Conservation (phyloP, 2,113 vertebrate species). For the Malaclemys terrapin region DNA sequence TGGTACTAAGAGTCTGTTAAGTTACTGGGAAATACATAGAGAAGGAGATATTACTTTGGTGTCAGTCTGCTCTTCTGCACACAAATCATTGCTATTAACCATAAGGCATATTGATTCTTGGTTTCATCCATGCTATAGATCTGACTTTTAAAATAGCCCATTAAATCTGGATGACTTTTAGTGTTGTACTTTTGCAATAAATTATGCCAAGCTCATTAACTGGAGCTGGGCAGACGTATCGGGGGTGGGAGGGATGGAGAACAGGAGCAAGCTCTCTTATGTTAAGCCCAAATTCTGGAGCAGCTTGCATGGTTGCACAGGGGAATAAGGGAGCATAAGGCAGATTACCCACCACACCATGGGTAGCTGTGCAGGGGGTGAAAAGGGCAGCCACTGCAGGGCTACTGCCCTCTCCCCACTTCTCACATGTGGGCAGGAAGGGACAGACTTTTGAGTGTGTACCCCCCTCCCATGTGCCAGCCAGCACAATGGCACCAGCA, state of each 20-base stretch:
- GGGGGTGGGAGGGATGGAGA: background rate
- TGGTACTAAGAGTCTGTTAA: background rate
- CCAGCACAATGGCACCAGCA: rapidly evolving
- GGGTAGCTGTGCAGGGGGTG: background rate
- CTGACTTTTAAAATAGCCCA: background rate
- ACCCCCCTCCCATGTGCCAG: background rate
- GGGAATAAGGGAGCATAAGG: background rate
- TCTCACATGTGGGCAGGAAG: background rate
- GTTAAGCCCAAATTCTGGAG: background rate
- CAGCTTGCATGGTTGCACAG: background rate
- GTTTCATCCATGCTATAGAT: background rate
- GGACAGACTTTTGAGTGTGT: background rate
- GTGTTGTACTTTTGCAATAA: background rate
- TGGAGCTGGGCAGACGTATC: background rate
- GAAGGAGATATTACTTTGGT: background rate
- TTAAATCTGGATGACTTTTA: background rate
- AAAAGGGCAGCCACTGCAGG: rapidly evolving
- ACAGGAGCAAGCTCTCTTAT: background rate
- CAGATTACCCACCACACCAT: background rate
- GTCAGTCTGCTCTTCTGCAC: background rate
- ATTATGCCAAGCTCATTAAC: background rate
- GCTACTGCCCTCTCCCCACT: background rate
- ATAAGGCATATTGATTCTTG: background rate
- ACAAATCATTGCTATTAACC: background rate
- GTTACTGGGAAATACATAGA: background rate